Conservation (phyloP, 2,113 vertebrate species). For the Tachysurus fulvidraco region DNA sequence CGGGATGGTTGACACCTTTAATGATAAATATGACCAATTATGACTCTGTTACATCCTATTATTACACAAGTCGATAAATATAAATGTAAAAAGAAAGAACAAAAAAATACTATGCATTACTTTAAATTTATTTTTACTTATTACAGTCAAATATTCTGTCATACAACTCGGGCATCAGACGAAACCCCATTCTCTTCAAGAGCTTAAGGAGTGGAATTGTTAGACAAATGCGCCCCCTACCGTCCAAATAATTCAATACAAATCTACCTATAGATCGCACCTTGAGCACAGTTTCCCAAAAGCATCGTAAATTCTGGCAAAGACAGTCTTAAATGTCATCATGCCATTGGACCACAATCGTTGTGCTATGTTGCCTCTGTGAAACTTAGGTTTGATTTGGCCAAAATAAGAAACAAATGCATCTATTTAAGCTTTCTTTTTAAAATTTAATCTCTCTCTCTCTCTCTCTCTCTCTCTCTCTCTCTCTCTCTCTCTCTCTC, state of each 20-base stretch:
- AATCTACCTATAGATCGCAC: neutral
- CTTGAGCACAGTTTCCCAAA: neutral
- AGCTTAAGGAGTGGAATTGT: constrained; percentile 47
- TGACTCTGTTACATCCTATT: neutral
- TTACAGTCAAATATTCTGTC: neutral
- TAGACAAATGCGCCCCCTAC: constrained; percentile 70
- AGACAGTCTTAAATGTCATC: neutral
- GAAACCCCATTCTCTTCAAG: neutral
- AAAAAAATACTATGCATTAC: neutral
- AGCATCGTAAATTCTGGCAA: neutral
- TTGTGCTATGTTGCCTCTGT: neutral
- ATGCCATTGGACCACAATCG: neutral
- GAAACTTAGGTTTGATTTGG: neutral
- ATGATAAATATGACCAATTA: neutral
- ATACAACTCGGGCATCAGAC: neutral
- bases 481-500: neutral
- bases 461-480: neutral
- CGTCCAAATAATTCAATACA: constrained; percentile 33
- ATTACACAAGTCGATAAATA: neutral
- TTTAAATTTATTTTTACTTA: neutral
- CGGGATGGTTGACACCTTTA: neutral
- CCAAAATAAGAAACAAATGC: neutral
- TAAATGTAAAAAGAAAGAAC: neutral
- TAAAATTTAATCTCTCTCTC: neutral
- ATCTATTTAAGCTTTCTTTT: neutral